A percentile compares a stretch with the other conserved stretches of the same genome.
Conservation (phyloP, 53 echinoderm and acorn worm genomes). For the Pentamera pediparva region DNA sequence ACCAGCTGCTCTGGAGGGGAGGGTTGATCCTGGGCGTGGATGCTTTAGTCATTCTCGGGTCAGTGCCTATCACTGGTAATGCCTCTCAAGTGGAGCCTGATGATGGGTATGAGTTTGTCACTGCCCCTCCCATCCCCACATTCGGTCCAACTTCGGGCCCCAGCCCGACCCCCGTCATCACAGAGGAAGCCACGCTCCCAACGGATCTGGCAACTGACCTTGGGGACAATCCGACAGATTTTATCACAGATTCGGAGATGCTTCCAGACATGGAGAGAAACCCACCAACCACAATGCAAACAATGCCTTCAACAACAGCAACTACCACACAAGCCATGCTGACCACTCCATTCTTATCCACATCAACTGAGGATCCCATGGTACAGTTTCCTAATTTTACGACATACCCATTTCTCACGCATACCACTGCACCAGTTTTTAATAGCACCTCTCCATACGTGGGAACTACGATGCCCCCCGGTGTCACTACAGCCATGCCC, state of each 20-base stretch:
- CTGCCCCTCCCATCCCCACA: constrained; percentile 41
- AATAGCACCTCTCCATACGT: constrained; percentile 7
- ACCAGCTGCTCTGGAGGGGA: constrained; percentile 83
- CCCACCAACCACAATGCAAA: background rate
- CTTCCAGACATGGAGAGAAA: background rate
- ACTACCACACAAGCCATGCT: constrained; percentile 3
- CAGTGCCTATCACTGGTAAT: constrained; percentile 21
- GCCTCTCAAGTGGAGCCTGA: background rate
- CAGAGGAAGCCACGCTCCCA: background rate
- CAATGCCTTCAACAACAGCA: background rate
- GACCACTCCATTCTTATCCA: too few relatives aligned
- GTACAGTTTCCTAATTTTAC: too few relatives aligned
- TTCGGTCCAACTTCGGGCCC: background rate
- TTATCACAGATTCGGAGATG: constrained; percentile 7
- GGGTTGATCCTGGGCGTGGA: constrained; percentile 50
- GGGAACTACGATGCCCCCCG: background rate
- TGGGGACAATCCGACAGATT: background rate
- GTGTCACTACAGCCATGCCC: background rate
- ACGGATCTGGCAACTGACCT: background rate
- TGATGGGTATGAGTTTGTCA: constrained; percentile 39
- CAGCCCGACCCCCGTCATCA: background rate
- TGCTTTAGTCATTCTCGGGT: constrained; percentile 55
- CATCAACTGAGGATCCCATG: too few relatives aligned
- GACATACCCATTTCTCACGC: too few relatives aligned
- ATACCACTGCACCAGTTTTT: background rate